Evolutionary conservation across 2,113 vertebrate species (phyloP).

Genomic region (Plestiodon gilberti): DNA sequence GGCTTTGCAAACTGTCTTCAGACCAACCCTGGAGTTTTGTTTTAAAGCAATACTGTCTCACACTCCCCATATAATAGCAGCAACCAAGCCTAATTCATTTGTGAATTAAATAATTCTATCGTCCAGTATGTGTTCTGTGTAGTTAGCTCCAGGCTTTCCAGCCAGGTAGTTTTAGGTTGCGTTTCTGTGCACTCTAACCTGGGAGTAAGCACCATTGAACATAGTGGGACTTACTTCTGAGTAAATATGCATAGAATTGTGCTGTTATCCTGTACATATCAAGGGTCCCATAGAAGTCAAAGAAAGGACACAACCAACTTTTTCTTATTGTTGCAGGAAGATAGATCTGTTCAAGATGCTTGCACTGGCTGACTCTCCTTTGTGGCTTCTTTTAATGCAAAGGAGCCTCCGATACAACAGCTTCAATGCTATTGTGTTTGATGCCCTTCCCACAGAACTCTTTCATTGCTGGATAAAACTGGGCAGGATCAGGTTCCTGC

Average conservation of each 20-base stretch:
- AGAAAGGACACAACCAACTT: not conserved
- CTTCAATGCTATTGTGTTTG: not conserved
- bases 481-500: not conserved
- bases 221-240: not conserved
- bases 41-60: not conserved
- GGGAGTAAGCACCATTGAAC: too few relatives aligned
- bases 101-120: not conserved
- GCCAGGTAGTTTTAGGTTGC: not conserved
- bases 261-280: not conserved
- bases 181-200: too few relatives aligned
- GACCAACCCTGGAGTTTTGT: not conserved
- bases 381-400: not conserved
- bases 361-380: not conserved
- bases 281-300: constrained; percentile 12
- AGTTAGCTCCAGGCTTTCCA: not conserved
- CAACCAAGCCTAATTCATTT: not conserved
- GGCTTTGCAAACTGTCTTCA: not conserved
- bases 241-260: not conserved
- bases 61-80: not conserved
- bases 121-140: not conserved
- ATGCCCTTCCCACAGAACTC: not conserved
- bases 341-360: not conserved
- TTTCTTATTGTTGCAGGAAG: not conserved
- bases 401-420: not conserved
- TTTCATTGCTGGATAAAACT: not conserved